Evolutionary conservation across 92 coral and sea anemone genomes (phyloP).

Genomic region (Zoanthus sansibaricus): DNA sequence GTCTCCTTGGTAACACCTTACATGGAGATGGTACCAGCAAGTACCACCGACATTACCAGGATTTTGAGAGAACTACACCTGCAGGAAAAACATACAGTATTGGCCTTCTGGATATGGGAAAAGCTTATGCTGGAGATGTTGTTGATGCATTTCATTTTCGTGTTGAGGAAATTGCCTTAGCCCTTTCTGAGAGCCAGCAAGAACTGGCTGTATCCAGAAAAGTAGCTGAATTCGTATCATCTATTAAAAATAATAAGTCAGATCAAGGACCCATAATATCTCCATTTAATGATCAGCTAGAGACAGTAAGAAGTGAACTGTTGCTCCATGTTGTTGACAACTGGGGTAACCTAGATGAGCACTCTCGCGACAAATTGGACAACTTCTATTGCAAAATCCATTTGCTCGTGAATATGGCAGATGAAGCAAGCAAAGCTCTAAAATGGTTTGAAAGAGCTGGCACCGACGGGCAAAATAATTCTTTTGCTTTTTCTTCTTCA

Average conservation of each 20-base stretch:
- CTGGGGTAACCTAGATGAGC: constrained; percentile 43
- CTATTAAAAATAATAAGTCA: constrained; percentile 46
- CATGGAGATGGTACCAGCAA: constrained; percentile 57
- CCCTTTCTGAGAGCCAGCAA: constrained; percentile 17
- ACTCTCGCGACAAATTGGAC: constrained; percentile 41
- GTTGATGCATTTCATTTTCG: constrained; percentile 46
- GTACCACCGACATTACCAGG: constrained; percentile 56
- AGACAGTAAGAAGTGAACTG: constrained; percentile 34
- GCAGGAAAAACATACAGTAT: constrained; percentile 48
- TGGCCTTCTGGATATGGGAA: constrained; percentile 59
- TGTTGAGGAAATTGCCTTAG: constrained; percentile 51
- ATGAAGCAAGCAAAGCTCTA: constrained; percentile 51
- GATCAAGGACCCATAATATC: constrained; percentile 56
- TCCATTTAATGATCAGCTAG: constrained; percentile 56
- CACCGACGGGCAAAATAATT: constrained; percentile 50
- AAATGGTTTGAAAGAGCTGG: constrained; percentile 51
- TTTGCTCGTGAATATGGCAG: constrained; percentile 50
- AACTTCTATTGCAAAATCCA: constrained; percentile 52
- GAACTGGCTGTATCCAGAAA: constrained; percentile 15
- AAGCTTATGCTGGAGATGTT: constrained; percentile 45
- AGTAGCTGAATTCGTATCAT: constrained; percentile 53
- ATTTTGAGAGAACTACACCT: constrained; percentile 51
- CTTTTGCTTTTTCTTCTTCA: constrained; percentile 46
- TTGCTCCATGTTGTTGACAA: constrained; percentile 55
- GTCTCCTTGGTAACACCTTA: constrained; percentile 48